phyloP scores from a whole-genome alignment of 2,888 invertebrate genomes.

The Choreutis nemorana region DNA sequence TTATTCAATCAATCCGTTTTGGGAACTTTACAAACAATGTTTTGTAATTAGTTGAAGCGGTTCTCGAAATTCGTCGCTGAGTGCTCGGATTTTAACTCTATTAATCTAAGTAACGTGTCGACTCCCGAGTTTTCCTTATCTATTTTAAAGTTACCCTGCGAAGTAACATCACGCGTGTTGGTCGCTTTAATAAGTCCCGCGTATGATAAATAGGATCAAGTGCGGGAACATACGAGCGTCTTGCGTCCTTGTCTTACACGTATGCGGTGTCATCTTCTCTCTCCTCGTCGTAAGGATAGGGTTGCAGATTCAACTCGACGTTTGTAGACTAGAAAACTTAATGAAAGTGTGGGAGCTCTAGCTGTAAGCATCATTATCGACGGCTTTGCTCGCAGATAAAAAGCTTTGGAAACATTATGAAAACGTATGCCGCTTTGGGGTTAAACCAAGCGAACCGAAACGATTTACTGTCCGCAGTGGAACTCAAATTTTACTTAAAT shows the following conservation, averaged over 20 bases:
- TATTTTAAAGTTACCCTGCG: constrained; percentile 38
- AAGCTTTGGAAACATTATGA: constrained; percentile 36
- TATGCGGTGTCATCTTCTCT: constrained; percentile 16
- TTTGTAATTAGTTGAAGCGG: too few relatives aligned
- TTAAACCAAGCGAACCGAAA: constrained; percentile 23
- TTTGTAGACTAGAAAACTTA: constrained; percentile 44
- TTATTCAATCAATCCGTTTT: not conserved
- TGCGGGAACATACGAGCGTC: constrained; percentile 23
- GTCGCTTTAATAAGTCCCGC: constrained; percentile 57
- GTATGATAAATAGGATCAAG: constrained; percentile 61
- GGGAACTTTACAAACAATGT: too few relatives aligned
- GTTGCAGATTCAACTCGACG: constrained; percentile 35
- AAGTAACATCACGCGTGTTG: constrained; percentile 44
- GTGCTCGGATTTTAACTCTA: not conserved
- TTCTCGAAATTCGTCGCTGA: not conserved
- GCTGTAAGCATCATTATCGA: constrained; percentile 49
- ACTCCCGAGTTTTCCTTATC: constrained; percentile 28
- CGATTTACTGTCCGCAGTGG: too few relatives aligned
- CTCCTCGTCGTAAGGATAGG: constrained; percentile 24
- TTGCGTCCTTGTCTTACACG: constrained; percentile 6
- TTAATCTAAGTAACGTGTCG: constrained; percentile 9
- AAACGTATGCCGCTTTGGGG: constrained; percentile 48
- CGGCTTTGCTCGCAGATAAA: constrained; percentile 46
- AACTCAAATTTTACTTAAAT: too few relatives aligned
- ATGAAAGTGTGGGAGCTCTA: constrained; percentile 47